Percentiles rank a stretch among this genome's conserved stretches.
Evolutionary conservation across 2,888 invertebrate species (phyloP).

Genomic region (Cecidostiba fungosa): DNA sequence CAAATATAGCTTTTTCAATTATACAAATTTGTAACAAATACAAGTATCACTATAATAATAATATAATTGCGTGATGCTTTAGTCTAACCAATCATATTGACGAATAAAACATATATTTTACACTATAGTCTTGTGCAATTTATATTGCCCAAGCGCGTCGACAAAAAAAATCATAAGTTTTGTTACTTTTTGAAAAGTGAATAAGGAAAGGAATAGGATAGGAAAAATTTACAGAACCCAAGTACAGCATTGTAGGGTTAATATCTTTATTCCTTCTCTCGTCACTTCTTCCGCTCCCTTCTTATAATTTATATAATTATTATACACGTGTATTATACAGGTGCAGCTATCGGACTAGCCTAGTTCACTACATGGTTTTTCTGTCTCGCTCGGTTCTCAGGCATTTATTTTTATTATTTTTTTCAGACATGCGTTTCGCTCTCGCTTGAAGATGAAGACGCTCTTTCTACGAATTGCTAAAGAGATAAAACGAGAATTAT

Average conservation of each 20-base stretch:
- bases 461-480: conserved; percentile 44
- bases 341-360: conserved; percentile 68
- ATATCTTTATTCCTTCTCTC: conserved; percentile 54
- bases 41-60: conserved; percentile 14
- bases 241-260: conserved; percentile 54
- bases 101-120: conserved; percentile 16
- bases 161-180: conserved; percentile 5
- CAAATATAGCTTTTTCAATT: conserved; percentile 22
- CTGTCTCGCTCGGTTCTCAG: conserved; percentile 50
- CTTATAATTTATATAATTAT: conserved; percentile 64
- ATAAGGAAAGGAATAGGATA: conserved; percentile 10
- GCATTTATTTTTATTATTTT: conserved; percentile 19
- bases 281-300: conserved; percentile 37
- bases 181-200: neutral
- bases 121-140: conserved; percentile 8
- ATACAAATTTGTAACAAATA: conserved; percentile 27
- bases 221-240: conserved; percentile 28
- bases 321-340: conserved; percentile 64
- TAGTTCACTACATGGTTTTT: conserved; percentile 66
- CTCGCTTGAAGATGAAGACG: conserved; percentile 8
- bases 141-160: conserved; percentile 40
- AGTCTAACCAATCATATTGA: conserved; percentile 12
- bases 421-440: neutral
- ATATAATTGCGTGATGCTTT: neutral
- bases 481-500: conserved; percentile 53